Base-by-base conservation (phyloP, 2,113 vertebrate genomes). In the Aptenodytes patagonicus region DNA sequence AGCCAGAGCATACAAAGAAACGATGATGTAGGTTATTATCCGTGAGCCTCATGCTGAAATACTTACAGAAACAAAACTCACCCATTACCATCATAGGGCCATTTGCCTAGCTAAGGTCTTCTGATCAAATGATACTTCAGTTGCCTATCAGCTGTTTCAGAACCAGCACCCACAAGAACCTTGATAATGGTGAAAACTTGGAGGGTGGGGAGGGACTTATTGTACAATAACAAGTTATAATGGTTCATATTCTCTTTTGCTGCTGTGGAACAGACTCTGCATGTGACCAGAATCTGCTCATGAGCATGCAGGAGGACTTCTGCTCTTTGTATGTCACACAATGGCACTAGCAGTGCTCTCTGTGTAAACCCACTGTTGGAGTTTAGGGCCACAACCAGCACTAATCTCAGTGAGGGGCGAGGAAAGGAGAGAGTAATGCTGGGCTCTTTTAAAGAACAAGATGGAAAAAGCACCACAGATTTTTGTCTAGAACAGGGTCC, bases 251-350 rank as follows among this genome's bases (percentile, higher is more conserved):
- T 60, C 26, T 60, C 12, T 64, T 93, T 92, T 84, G 19, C 11
- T 81, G 76, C 57, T 70, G 60, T 36, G 82, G 61, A 49, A 49
- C 60, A 69, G 34, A 26, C 49, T 77, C 34, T 22, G 28, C 51
- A 17, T 11, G n/a, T 3, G 17, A 78, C 51, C 38, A 65, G 57
- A 80, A n/a, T 40, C 42, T 64, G 28, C 54, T 79, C 65, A 18
- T 7, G 44, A 80, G n/a, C 25, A 12, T 24, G 38, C 17, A 68
- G 36, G 52, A 84, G 40, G 22, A 69, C 34, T 76, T 93, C 52
- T 75, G 40, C 36, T 87, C 44, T 71, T 65, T 34, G 4, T 26
- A 0, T 22, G 28, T 11, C 31, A 34, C 0, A 0, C 2, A 1
- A n/a, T 32, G 64, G 64, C 51, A 47, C 12, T 49, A 66, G 20